Evolutionary conservation across 2,797 vertebrate species (phyloP).

Genomic region (Petrocephalus schoutedeni): DNA sequence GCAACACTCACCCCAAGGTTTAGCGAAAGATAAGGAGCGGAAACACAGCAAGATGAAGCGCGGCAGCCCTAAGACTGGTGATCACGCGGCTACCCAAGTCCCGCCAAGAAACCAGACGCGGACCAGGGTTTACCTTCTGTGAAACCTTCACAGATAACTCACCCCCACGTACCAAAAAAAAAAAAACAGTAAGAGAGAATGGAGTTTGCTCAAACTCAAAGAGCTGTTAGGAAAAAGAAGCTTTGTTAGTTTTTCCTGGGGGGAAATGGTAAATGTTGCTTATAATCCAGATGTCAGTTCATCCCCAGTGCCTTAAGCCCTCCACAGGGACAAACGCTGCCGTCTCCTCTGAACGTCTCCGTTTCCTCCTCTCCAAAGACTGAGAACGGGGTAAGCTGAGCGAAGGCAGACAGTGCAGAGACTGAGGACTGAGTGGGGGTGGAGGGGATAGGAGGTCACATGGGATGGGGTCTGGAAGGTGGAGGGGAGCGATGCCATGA

Average conservation of each 20-base stretch:
- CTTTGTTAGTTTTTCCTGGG: neutral
- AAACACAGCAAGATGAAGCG: neutral
- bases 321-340: neutral
- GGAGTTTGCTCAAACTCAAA: neutral
- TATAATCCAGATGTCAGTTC: neutral
- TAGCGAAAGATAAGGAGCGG: neutral
- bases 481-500: neutral
- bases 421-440: neutral
- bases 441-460: neutral
- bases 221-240: neutral
- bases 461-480: neutral
- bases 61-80: neutral
- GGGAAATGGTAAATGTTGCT: neutral
- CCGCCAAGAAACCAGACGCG: neutral
- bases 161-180: neutral
- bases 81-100: neutral
- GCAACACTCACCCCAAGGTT: neutral
- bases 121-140: neutral
- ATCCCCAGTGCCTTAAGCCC: neutral
- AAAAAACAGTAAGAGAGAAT: neutral
- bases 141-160: neutral
- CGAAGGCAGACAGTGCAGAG: neutral
- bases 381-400: neutral
- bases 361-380: neutral
- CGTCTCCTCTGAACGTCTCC: neutral